These are phyloP conservation scores for Prionailurus bengalensis DNA, from an alignment of 2,113 vertebrate species.

Conservation along the genomic window DNA sequence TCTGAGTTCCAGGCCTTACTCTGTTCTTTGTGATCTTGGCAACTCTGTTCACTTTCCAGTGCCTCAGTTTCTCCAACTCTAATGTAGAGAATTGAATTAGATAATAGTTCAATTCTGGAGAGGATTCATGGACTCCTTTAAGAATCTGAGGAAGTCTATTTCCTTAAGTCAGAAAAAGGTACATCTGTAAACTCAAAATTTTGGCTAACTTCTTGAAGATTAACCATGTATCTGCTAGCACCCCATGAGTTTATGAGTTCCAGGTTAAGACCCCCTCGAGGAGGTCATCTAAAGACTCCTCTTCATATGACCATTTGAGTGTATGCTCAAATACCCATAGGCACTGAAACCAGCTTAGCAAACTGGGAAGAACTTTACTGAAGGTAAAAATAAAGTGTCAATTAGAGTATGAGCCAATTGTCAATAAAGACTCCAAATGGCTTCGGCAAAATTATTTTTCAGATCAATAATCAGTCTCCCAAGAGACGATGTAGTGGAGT, in stretches of 20 bases:
- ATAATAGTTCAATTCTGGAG: background rate
- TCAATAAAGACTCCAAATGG: conserved; percentile 51
- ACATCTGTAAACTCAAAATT: background rate
- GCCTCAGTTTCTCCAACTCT: background rate
- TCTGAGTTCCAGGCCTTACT: background rate
- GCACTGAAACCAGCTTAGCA: conserved; percentile 11
- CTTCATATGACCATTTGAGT: background rate
- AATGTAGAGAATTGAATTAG: background rate
- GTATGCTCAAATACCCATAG: background rate
- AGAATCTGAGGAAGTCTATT: background rate
- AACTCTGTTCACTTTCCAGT: background rate
- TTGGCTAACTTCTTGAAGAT: background rate
- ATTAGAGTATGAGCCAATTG: background rate
- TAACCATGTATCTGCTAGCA: background rate
- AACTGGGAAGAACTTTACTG: conserved; percentile 19
- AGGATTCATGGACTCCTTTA: background rate
- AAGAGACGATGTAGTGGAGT: background rate
- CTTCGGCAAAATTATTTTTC: conserved; percentile 59
- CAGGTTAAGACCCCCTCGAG: background rate
- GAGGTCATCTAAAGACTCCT: conserved; percentile 16
- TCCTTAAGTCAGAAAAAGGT: background rate
- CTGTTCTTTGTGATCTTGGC: background rate
- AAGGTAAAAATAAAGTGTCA: conserved; percentile 61
- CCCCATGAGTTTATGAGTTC: background rate
- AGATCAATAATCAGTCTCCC: background rate